These are phyloP conservation scores for Hydrolagus colliei DNA, from an alignment of 2,797 vertebrate species.

Conservation along the genomic window DNA sequence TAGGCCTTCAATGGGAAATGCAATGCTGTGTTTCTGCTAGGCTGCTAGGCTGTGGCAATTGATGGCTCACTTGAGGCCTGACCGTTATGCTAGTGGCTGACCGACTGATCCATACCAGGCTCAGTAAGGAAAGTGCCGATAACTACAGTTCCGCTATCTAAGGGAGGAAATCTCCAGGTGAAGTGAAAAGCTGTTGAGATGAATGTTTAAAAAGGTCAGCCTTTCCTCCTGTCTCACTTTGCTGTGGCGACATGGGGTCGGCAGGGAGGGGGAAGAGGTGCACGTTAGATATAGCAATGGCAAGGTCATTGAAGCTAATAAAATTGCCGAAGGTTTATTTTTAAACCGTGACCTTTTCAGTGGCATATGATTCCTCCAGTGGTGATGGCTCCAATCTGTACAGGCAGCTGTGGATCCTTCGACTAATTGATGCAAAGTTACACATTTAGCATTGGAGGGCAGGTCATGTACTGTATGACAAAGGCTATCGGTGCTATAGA, in stretches of 20 bases:
- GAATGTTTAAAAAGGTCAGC: background rate
- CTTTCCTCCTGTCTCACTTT: background rate
- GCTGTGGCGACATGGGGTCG: too few species aligned
- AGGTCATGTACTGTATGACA: too few species aligned
- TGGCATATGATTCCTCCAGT: background rate
- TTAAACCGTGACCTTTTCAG: constrained; percentile 4
- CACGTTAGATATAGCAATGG: background rate
- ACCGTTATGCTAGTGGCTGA: background rate
- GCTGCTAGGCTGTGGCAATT: background rate
- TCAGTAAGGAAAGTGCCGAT: background rate
- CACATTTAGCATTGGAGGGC: too few species aligned
- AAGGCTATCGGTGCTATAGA: too few species aligned
- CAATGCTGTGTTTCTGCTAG: background rate
- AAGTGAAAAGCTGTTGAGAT: background rate
- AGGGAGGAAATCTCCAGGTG: background rate
- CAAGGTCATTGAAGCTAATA: background rate
- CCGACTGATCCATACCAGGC: background rate
- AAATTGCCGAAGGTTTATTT: background rate
- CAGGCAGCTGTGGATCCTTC: too few species aligned
- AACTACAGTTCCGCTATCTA: background rate
- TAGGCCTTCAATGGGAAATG: background rate
- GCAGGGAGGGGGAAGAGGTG: background rate
- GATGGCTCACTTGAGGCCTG: background rate
- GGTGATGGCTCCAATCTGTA: too few species aligned
- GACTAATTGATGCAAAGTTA: too few species aligned